Percentiles rank a stretch among this genome's conserved stretches.
Evolutionary conservation across 1,140 invertebrate species (phyloP).

Genomic region (Drosophila chauvacae): DNA sequence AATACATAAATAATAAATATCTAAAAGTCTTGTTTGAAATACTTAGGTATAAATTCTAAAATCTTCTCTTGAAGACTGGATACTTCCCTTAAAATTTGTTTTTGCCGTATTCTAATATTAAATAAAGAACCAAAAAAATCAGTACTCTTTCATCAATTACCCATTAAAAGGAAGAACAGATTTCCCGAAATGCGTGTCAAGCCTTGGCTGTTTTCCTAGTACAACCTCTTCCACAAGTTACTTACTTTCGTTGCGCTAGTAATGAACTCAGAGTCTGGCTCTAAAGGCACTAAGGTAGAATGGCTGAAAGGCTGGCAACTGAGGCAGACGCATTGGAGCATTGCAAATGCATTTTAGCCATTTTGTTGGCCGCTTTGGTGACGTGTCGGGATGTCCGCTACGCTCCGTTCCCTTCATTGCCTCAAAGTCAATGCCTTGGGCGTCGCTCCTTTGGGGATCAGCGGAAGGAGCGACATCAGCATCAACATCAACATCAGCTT

Average conservation of each 20-base stretch:
- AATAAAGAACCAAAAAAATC: too few species aligned
- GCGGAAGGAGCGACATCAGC: slow-evolving; percentile 41
- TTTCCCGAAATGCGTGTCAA: slow-evolving; percentile 15
- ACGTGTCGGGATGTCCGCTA: slow-evolving; percentile 53
- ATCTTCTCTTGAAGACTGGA: too few species aligned
- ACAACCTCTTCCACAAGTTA: slow-evolving; percentile 34
- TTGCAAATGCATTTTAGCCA: slow-evolving; percentile 75
- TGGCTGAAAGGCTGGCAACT: slow-evolving; percentile 9
- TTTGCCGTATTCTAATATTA: too few species aligned
- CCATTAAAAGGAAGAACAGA: neutral
- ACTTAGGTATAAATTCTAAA: too few species aligned
- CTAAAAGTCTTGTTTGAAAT: too few species aligned
- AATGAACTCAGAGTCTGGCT: slow-evolving; percentile 30
- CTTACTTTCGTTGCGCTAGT: slow-evolving; percentile 41
- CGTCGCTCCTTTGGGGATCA: slow-evolving; percentile 46
- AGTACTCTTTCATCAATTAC: neutral
- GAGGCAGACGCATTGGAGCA: slow-evolving; percentile 35
- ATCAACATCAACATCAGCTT: slow-evolving; percentile 30
- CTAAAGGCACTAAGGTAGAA: neutral
- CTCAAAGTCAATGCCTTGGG: slow-evolving; percentile 37
- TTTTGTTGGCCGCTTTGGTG: slow-evolving; percentile 61
- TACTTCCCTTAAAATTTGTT: too few species aligned
- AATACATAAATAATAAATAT: too few species aligned
- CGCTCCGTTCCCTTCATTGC: slow-evolving; percentile 18
- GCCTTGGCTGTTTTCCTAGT: too few species aligned